phyloP scores from a whole-genome alignment of 1,140 invertebrate genomes.

The Ceratoteleas bidentatus region DNA sequence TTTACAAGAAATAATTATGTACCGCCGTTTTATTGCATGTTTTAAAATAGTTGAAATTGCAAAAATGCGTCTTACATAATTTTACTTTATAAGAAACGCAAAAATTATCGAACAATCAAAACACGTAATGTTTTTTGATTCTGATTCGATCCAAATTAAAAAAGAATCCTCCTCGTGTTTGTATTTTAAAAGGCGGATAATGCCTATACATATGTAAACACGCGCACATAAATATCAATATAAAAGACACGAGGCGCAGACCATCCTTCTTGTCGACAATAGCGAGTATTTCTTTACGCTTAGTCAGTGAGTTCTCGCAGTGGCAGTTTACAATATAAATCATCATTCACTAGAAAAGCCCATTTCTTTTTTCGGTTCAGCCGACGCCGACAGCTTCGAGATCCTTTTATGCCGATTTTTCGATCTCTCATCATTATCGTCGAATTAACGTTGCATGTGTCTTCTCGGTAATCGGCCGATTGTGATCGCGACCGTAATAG shows the following conservation, averaged over 20 bases:
- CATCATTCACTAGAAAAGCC: constrained; percentile 44
- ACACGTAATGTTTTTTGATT: no score
- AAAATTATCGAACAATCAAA: no score
- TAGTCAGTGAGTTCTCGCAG: constrained; percentile 46
- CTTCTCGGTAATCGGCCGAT: constrained; percentile 55
- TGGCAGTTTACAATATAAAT: constrained; percentile 61
- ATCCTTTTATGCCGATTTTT: constrained; percentile 42
- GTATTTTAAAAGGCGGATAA: constrained; percentile 25
- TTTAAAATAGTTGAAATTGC: no score
- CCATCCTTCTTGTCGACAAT: constrained; percentile 30
- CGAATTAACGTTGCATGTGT: constrained; percentile 49
- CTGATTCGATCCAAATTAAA: no score
- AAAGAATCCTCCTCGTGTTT: no score
- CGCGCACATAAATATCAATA: constrained; percentile 42
- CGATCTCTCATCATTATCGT: constrained; percentile 49
- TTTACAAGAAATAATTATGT: no score
- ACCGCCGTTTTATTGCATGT: no score
- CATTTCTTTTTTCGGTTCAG: constrained; percentile 35
- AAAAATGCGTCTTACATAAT: no score
- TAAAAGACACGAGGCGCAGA: constrained; percentile 30
- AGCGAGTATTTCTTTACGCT: constrained; percentile 40
- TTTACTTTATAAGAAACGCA: no score
- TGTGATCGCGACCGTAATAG: constrained; percentile 39
- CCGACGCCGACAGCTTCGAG: constrained; percentile 28
- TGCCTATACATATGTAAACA: constrained; percentile 40